Conservation (phyloP, 1,140 invertebrate species). For the Panonychus citri region DNA sequence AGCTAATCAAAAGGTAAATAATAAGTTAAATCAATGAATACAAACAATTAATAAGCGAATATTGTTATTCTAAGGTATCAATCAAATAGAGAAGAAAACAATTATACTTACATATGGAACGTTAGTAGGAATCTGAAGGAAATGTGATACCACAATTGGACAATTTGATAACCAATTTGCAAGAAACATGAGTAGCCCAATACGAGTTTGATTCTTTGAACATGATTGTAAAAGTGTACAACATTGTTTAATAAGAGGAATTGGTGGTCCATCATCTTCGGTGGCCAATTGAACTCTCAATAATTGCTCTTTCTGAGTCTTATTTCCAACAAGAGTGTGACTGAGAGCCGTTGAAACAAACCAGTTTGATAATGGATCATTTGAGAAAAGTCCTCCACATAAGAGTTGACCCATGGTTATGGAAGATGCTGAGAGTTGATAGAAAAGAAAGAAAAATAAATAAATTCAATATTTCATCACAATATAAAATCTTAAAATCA, state of each 20-base stretch:
- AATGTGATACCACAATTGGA: conserved; percentile 51
- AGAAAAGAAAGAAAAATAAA: neutral
- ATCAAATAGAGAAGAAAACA: too few species aligned
- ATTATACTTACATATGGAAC: conserved; percentile 36
- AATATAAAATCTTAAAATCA: too few species aligned
- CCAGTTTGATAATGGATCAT: conserved; percentile 87
- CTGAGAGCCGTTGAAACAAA: conserved; percentile 74
- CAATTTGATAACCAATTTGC: conserved; percentile 71
- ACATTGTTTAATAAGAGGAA: conserved; percentile 69
- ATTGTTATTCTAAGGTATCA: too few species aligned
- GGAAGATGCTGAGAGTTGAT: neutral
- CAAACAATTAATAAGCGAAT: too few species aligned
- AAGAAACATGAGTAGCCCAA: conserved; percentile 73
- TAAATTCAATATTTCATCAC: too few species aligned
- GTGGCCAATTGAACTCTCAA: conserved; percentile 72
- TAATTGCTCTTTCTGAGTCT: conserved; percentile 72
- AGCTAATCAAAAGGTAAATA: too few species aligned
- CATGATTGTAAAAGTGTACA: conserved; percentile 55
- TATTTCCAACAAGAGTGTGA: conserved; percentile 69
- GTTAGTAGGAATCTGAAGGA: conserved; percentile 57
- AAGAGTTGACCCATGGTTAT: conserved; percentile 54
- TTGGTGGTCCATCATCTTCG: conserved; percentile 51
- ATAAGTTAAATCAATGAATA: too few species aligned
- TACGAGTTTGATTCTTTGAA: conserved; percentile 61
- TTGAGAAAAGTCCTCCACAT: conserved; percentile 73